Percentiles rank a stretch among this genome's conserved stretches.
Evolutionary conservation across 2,888 invertebrate genomes (phyloP).

Genomic region (Cephus rjabovi): DNA sequence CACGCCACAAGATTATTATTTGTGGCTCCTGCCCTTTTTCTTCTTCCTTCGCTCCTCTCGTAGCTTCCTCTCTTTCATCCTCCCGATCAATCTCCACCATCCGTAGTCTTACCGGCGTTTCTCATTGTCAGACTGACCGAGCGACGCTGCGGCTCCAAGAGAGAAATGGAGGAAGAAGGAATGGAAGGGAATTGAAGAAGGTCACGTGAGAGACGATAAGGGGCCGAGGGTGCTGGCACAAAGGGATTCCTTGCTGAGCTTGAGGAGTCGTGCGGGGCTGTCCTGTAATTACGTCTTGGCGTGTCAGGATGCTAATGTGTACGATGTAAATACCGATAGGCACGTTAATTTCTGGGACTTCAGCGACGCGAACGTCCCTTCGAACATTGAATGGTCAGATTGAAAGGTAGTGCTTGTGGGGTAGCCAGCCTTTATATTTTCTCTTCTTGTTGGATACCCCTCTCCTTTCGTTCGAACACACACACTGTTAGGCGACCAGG

Average conservation of each 20-base stretch:
- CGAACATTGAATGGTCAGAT: background rate
- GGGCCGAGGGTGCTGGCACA: conserved; percentile 7
- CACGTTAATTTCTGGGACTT: background rate
- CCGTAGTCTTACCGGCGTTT: background rate
- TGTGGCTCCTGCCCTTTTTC: background rate
- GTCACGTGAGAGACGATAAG: conserved; percentile 3
- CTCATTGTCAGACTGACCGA: background rate
- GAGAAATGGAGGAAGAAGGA: conserved; percentile 2
- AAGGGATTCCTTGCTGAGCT: conserved; percentile 14
- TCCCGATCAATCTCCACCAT: background rate
- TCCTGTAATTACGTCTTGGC: conserved; percentile 58
- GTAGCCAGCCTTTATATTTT: background rate
- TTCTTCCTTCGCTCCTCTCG: background rate
- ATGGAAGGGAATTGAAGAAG: conserved; percentile 3
- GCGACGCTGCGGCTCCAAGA: background rate
- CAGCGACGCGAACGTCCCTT: background rate
- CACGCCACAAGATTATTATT: background rate
- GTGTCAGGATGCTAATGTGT: conserved; percentile 58
- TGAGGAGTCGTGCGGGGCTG: conserved; percentile 15
- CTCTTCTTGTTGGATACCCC: background rate
- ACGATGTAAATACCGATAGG: conserved; percentile 61
- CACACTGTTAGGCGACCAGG: background rate
- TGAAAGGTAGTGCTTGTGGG: background rate
- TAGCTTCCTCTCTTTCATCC: background rate
- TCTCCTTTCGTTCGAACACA: background rate